A percentile compares a stretch with the other conserved stretches of the same genome.
phyloP scores from a whole-genome alignment of 2,797 vertebrate species.

The Phataginus tricuspis region DNA sequence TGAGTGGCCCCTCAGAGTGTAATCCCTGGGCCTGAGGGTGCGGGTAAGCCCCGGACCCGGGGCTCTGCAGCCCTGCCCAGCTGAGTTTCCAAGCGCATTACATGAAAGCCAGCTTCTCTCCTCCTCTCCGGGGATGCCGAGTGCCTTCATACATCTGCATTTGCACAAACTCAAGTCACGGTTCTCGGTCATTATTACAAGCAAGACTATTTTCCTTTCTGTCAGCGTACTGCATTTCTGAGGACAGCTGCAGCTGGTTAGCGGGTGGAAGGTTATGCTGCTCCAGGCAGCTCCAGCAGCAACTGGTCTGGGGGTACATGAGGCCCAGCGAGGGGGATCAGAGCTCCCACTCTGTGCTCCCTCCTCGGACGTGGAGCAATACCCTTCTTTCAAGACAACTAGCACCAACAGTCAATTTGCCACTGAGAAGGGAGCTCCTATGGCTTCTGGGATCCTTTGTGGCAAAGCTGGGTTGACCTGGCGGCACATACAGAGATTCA shows the following conservation, averaged over 20 bases:
- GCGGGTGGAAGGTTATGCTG: conserved; percentile 8
- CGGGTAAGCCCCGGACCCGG: not conserved
- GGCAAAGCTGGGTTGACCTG: not conserved
- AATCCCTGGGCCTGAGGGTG: not conserved
- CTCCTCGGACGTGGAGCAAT: fast-evolving
- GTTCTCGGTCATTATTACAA: conserved; percentile 60
- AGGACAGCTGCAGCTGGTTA: not conserved
- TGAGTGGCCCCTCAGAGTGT: not conserved
- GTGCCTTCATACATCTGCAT: conserved; percentile 22
- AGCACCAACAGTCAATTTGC: not conserved
- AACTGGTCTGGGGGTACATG: not conserved
- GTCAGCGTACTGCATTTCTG: not conserved
- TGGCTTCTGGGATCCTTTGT: not conserved
- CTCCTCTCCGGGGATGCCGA: conserved; percentile 50
- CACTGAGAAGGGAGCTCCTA: fast-evolving
- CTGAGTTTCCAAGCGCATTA: not conserved
- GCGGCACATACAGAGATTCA: not conserved
- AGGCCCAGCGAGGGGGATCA: fast-evolving
- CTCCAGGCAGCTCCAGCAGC: not conserved
- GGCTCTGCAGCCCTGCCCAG: not conserved
- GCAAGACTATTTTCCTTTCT: not conserved
- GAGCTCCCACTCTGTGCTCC: not conserved
- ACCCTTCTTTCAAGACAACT: not conserved
- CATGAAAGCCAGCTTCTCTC: not conserved
- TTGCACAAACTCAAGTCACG: conserved; percentile 54